Conservation (phyloP, 35 echinoderm and acorn worm species). For the Ophioderma brevispina region DNA sequence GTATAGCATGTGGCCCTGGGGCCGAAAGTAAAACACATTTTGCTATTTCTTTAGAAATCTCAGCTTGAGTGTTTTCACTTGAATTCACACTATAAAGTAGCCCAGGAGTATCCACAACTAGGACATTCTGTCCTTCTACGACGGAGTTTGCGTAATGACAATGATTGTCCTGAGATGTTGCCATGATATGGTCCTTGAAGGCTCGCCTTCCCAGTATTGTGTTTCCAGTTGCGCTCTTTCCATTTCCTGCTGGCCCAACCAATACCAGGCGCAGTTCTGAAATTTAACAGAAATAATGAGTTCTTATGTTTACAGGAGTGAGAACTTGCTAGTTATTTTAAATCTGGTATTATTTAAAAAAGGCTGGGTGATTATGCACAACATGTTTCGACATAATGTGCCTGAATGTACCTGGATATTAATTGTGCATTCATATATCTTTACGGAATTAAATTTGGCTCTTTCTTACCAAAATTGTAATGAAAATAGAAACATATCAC, state of each 20-base stretch:
- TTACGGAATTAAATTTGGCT: no score
- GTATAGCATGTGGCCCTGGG: not conserved
- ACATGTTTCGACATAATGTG: no score
- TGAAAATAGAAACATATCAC: no score
- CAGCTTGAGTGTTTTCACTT: not conserved
- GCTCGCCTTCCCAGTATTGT: not conserved
- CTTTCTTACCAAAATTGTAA: no score
- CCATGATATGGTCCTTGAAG: not conserved
- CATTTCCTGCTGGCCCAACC: not conserved
- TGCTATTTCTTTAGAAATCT: not conserved
- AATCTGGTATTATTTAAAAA: no score
- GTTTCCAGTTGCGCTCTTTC: not conserved
- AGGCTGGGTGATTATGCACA: no score
- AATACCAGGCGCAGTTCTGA: not conserved
- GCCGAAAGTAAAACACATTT: not conserved
- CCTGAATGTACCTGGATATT: no score
- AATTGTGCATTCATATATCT: no score
- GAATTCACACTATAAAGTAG: not conserved
- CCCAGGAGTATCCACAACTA: not conserved
- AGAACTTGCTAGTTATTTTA: no score
- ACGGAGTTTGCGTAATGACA: not conserved
- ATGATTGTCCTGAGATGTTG: not conserved
- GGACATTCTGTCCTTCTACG: not conserved
- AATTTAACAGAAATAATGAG: no score
- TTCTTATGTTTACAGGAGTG: no score